Evolutionary conservation across 2,113 vertebrate genomes (phyloP).

Genomic region (Cinclus cinclus): DNA sequence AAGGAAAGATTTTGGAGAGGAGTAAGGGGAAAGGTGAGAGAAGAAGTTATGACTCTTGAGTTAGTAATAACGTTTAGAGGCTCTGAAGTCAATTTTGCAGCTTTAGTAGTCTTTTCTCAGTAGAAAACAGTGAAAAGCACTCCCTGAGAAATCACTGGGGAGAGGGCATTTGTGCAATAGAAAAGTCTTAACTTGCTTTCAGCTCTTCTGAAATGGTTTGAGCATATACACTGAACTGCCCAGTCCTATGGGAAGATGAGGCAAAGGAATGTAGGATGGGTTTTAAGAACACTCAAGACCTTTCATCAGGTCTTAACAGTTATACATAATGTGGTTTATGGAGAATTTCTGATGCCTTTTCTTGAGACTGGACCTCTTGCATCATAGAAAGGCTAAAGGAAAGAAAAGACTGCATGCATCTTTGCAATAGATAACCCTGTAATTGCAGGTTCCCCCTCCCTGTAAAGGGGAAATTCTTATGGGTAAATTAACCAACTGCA

Average conservation of each 20-base stretch:
- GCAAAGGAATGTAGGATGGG: background rate
- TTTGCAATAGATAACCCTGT: constrained; percentile 7
- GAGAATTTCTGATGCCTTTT: background rate
- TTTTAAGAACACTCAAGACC: background rate
- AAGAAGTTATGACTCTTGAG: background rate
- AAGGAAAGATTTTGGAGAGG: background rate
- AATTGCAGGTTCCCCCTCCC: background rate
- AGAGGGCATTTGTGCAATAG: background rate
- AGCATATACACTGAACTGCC: background rate
- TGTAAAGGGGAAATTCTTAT: background rate
- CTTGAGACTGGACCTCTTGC: background rate
- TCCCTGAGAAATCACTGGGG: background rate
- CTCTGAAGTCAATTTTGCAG: background rate
- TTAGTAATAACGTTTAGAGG: background rate
- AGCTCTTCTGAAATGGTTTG: background rate
- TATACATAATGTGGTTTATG: background rate
- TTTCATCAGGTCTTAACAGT: background rate
- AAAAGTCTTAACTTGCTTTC: background rate
- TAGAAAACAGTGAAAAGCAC: background rate
- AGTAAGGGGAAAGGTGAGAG: background rate
- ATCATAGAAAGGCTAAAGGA: background rate
- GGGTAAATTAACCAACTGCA: background rate
- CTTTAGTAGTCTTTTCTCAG: background rate
- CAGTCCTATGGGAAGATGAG: background rate
- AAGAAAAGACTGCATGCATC: background rate